Evolutionary conservation across 1,140 invertebrate genomes (phyloP).

Genomic region (Protaetia brevitarsis): DNA sequence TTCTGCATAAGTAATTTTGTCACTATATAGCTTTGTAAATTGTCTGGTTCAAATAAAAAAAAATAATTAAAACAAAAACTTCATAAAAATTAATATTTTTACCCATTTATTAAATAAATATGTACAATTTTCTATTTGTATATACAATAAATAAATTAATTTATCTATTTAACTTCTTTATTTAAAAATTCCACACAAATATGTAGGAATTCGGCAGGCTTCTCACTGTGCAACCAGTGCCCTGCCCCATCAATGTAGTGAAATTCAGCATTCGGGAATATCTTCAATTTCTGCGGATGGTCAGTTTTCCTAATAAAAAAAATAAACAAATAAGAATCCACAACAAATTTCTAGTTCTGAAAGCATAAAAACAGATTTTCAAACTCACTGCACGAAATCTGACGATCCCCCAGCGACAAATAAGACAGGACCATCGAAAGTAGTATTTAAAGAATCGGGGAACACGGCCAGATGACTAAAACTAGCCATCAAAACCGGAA

Average conservation of each 20-base stretch:
- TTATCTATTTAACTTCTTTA: slow-evolving; percentile 26
- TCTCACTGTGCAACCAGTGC: slow-evolving; percentile 88
- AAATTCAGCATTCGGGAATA: slow-evolving; percentile 73
- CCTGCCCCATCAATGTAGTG: slow-evolving; percentile 71
- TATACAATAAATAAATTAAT: not conserved
- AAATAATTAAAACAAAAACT: no score
- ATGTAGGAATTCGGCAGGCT: slow-evolving; percentile 73
- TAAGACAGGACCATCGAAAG: slow-evolving; percentile 68
- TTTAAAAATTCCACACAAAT: slow-evolving; percentile 52
- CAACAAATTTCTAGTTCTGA: no score
- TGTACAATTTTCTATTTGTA: slow-evolving; percentile 7
- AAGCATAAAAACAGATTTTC: slow-evolving; percentile 32
- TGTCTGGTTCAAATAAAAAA: no score
- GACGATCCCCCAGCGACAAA: slow-evolving; percentile 82
- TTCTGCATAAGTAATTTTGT: no score
- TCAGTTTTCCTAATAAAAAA: slow-evolving; percentile 55
- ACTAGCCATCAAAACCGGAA: slow-evolving; percentile 54
- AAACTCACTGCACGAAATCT: slow-evolving; percentile 62
- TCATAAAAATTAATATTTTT: no score
- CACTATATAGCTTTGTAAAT: no score
- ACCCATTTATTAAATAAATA: no score
- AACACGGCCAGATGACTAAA: slow-evolving; percentile 48
- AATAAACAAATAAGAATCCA: not conserved
- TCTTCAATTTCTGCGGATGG: slow-evolving; percentile 60
- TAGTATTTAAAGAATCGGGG: slow-evolving; percentile 49